Percentiles rank a stretch among this genome's conserved stretches.
phyloP scores from a whole-genome alignment of 2,797 vertebrate species.

The Myotis findleyi region DNA sequence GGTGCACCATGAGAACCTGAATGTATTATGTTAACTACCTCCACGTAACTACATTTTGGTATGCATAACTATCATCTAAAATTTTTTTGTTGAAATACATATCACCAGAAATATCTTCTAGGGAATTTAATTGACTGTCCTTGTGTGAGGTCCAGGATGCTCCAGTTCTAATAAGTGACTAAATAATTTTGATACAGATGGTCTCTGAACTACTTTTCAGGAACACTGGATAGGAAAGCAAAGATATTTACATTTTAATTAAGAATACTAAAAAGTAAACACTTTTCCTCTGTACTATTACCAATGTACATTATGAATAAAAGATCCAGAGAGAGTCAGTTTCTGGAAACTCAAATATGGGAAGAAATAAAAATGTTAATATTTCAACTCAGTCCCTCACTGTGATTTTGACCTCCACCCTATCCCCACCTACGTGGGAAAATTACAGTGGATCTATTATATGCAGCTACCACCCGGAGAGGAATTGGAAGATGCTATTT shows the following conservation, averaged over 20 bases:
- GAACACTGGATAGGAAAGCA: not conserved
- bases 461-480: not conserved
- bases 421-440: not conserved
- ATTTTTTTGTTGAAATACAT: not conserved
- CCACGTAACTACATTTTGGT: not conserved
- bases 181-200: not conserved
- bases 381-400: not conserved
- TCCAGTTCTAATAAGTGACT: not conserved
- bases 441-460: not conserved
- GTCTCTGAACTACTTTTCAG: not conserved
- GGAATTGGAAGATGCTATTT: not conserved
- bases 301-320: not conserved
- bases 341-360: not conserved
- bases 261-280: not conserved
- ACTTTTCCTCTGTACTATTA: not conserved
- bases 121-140: not conserved
- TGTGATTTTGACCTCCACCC: not conserved
- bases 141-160: not conserved
- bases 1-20: not conserved
- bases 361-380: slow-evolving; percentile 38
- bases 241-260: slow-evolving; percentile 51
- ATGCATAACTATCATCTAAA: not conserved
- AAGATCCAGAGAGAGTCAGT: not conserved
- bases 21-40: not conserved
- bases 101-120: not conserved